These are phyloP conservation scores for Thumatha senex DNA, from an alignment of 2,888 invertebrate species.

Conservation along the genomic window DNA sequence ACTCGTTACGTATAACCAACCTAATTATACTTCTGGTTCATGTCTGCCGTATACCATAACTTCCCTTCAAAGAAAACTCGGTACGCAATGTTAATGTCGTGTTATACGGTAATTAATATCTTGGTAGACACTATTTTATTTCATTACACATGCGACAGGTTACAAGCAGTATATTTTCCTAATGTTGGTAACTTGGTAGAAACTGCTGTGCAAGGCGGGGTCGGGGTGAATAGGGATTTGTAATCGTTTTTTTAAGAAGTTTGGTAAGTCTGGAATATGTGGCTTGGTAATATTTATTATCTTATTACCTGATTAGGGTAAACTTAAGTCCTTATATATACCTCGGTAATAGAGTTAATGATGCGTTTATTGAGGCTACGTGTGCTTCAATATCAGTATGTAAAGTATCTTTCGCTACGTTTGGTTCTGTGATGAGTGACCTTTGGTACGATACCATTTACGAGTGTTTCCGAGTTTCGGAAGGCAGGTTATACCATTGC, in stretches of 20 bases:
- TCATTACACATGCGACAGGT: constrained; percentile 66
- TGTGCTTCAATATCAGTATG: no score
- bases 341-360: no score
- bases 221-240: constrained; percentile 24
- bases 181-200: constrained; percentile 61
- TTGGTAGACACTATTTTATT: constrained; percentile 75
- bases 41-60: constrained; percentile 13
- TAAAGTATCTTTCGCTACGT: no score
- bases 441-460: no score
- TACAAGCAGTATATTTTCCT: constrained; percentile 58
- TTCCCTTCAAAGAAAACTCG: constrained; percentile 34
- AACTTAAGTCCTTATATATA: background rate
- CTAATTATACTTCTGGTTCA: constrained; percentile 21
- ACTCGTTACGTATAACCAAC: no score
- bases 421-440: no score
- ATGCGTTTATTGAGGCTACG: no score
- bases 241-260: constrained; percentile 32
- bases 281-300: constrained; percentile 14
- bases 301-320: background rate
- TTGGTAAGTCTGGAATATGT: constrained; percentile 26
- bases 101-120: constrained; percentile 77
- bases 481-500: no score
- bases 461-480: no score
- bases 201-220: constrained; percentile 16
- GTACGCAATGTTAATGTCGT: constrained; percentile 63